Base-by-base conservation (phyloP, 2,113 vertebrate genomes). In the Oncorhynchus clarkii region DNA sequence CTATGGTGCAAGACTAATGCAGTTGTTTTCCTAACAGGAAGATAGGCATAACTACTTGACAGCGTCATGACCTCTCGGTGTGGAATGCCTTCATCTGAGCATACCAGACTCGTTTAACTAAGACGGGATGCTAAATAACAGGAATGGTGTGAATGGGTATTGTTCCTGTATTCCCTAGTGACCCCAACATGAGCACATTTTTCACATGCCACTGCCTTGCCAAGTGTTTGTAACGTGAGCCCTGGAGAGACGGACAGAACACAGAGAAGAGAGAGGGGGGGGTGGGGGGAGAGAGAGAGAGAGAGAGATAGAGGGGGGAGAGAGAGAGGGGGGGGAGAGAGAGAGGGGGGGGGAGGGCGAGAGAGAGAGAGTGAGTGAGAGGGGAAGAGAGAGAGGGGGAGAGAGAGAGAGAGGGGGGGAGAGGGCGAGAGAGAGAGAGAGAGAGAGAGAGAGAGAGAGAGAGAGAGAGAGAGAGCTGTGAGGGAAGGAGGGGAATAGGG, bases 141-240 rank as follows among this genome's bases (percentile, higher is more conserved):
- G n/a, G 65, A 49, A 11, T 70, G 62, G 72, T 60, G 67, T 18
- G 24, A 16, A 45, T 57, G 39, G 49, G 75, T 78, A 78, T 85
- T 82, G 73, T 70, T 31, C 27, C 54, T 59, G 24, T 60, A 85
- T 77, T 62, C 72, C 39, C 34, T 67, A 26, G 74, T 27, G 20
- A 11, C 70, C 70, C 68, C 64, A 62, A 78, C 5, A n/a, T 31
- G 48, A 67, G 74, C 66, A 78, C 77, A 80, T 87, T 80, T 84
- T 74, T 83, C 78, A 85, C 81, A 82, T 83, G 76, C 87, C 76
- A 20, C 45, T 73, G 76, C 79, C 3, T 79, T 80, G 87, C 82
- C 83, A 89, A 84, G 82, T 80, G 82, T 84, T 77, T 13, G 80
- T 87, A 90, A 89, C 78, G 26, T 77, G 85, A 73, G 66, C 82